phyloP scores from a whole-genome alignment of 2,797 vertebrate genomes.

The Aplochiton taeniatus region DNA sequence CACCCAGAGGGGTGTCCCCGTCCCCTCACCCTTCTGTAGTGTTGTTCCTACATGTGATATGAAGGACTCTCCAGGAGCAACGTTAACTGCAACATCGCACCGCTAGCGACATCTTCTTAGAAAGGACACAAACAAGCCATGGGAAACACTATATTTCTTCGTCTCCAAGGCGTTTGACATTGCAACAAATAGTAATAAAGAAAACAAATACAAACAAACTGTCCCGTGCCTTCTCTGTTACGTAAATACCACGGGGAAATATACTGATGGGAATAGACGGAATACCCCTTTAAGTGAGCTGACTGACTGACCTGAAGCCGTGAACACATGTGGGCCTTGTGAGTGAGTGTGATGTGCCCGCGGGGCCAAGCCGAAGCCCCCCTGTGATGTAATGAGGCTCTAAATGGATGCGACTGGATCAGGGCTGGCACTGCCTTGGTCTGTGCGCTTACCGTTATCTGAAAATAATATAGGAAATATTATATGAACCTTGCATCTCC shows the following conservation, averaged over 20 bases:
- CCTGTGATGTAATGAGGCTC: conserved; percentile 22
- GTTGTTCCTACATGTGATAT: conserved; percentile 34
- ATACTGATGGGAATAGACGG: too few species aligned
- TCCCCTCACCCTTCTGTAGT: conserved; percentile 30
- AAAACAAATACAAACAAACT: too few species aligned
- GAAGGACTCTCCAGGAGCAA: conserved; percentile 1
- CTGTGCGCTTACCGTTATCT: not conserved
- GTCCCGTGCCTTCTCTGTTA: too few species aligned
- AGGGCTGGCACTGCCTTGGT: not conserved
- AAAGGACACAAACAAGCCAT: too few species aligned
- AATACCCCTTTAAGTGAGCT: too few species aligned
- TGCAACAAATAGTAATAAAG: too few species aligned
- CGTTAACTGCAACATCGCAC: too few species aligned
- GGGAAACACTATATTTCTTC: too few species aligned
- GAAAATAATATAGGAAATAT: not conserved
- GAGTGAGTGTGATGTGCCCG: conserved; percentile 13
- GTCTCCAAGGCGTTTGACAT: too few species aligned
- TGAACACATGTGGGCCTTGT: not conserved
- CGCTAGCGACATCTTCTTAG: not conserved
- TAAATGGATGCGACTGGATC: conserved; percentile 33
- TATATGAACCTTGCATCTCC: not conserved
- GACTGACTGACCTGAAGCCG: not conserved
- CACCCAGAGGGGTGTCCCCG: conserved; percentile 30
- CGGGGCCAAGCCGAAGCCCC: not conserved
- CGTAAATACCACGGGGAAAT: too few species aligned